Percentiles rank a stretch among this genome's conserved stretches.
These are phyloP conservation scores for Eurosta solidaginis DNA, from an alignment of 1,140 invertebrate species.

Conservation along the genomic window DNA sequence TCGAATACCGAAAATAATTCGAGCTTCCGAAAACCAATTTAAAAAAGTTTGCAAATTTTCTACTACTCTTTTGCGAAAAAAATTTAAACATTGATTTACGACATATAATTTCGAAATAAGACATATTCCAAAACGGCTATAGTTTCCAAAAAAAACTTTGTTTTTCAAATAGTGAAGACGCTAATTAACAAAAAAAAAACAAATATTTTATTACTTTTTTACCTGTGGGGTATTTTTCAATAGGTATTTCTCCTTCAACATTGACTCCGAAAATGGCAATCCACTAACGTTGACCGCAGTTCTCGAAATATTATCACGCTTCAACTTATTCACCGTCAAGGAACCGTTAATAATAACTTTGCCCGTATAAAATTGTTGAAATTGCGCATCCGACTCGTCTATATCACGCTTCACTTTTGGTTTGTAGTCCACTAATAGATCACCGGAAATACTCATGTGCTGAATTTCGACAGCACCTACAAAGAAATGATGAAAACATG, in stretches of 20 bases:
- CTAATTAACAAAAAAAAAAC: neutral
- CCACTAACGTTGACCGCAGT: neutral
- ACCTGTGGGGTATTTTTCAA: conserved; percentile 43
- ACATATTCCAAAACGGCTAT: too few species aligned
- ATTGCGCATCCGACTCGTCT: conserved; percentile 1
- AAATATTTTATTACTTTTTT: neutral
- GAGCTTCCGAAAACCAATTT: too few species aligned
- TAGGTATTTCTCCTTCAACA: conserved; percentile 33
- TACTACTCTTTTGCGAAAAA: too few species aligned
- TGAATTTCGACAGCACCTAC: conserved; percentile 49
- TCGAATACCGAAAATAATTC: too few species aligned
- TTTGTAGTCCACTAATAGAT: conserved; percentile 30
- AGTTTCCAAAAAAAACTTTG: too few species aligned
- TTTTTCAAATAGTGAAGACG: too few species aligned
- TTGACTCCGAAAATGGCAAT: neutral
- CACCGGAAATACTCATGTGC: conserved; percentile 44
- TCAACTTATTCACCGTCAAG: conserved; percentile 42
- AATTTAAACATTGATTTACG: too few species aligned
- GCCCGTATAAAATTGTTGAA: conserved; percentile 52
- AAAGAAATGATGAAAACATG: neutral
- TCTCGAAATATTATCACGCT: neutral
- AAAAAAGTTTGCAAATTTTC: too few species aligned
- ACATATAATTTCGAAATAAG: too few species aligned
- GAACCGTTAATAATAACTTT: conserved; percentile 44
- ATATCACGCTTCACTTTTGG: conserved; percentile 14